Base-by-base conservation (phyloP, 2,113 vertebrate species). In the Neomonachus schauinslandi region DNA sequence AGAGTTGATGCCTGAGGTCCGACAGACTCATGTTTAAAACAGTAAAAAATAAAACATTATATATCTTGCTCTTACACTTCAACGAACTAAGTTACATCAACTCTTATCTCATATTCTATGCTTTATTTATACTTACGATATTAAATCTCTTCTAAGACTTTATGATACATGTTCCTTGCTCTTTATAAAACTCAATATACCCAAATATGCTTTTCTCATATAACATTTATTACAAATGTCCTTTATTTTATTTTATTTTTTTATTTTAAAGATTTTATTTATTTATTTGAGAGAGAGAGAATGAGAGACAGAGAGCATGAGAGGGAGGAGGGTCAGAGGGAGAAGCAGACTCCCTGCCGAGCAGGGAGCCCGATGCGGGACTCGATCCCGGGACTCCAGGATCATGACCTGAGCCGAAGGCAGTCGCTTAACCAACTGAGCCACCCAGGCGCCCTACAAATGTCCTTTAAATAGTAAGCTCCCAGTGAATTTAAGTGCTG, bases 401-500 rank as follows among this genome's bases (percentile, higher is more conserved):
- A n/a, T n/a, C n/a, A n/a, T n/a, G n/a, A n/a, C n/a, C n/a, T n/a
- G n/a, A n/a, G n/a, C n/a, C n/a, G n/a, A n/a, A n/a, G n/a, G n/a
- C n/a, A n/a, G n/a, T n/a, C n/a, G n/a, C n/a, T n/a, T n/a, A n/a
- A n/a, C n/a, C n/a, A n/a, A n/a, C n/a, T n/a, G n/a, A n/a, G n/a
- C n/a, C n/a, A n/a, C n/a, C n/a, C n/a, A n/a, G n/a, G n/a, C n/a
- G n/a, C n/a, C n/a, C n/a, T 46, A 83, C 1, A 63, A n/a, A 36
- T 10, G 88, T 65, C 18, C 69, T 93, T 82, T 94, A 89, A 88
- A 96, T 74, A 95, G 53, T 15, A 91, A 91, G 26, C 26, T 33
- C 63, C 61, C 63, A 82, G 59, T 92, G 61, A 93, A 80, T 86
- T 81, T 94, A 65, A 91, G 77, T 96, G 65, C 65, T 93, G 55